phyloP scores from a whole-genome alignment of 2,888 invertebrate species.

The Brachycybe producta region DNA sequence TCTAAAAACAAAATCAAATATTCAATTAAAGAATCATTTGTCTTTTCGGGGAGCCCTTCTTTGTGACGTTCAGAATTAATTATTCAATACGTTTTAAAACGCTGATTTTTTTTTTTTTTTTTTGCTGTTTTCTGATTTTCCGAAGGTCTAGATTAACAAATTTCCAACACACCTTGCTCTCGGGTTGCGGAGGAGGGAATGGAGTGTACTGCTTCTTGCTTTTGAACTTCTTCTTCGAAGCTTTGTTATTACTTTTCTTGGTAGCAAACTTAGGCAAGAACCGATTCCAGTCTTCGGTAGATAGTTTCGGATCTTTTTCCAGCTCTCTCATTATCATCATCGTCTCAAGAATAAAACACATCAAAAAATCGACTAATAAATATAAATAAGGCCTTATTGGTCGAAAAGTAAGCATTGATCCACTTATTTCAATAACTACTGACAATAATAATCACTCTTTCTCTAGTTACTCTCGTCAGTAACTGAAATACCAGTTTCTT shows the following conservation, averaged over 20 bases:
- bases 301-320: slow-evolving; percentile 79
- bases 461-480: no score
- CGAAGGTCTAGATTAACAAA: background rate
- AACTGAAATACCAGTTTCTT: no score
- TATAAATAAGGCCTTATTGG: no score
- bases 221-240: slow-evolving; percentile 73
- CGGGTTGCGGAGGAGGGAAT: slow-evolving; percentile 85
- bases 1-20: slow-evolving; percentile 27
- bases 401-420: no score
- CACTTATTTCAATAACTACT: no score
- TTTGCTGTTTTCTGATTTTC: no score
- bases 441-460: no score
- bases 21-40: background rate
- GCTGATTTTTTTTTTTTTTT: no score
- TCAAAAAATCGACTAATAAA: slow-evolving; percentile 4
- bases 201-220: slow-evolving; percentile 92
- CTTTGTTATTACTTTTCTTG: slow-evolving; percentile 76
- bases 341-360: slow-evolving; percentile 46
- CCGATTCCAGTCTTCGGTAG: slow-evolving; percentile 90
- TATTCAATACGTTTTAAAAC: no score
- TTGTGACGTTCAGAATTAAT: no score
- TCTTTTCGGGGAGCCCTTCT: background rate
- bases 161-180: slow-evolving; percentile 62
- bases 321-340: slow-evolving; percentile 95
- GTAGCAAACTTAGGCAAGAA: slow-evolving; percentile 88